phyloP scores from a whole-genome alignment of 2,888 invertebrate genomes.

The Ormyrus pomaceus region DNA sequence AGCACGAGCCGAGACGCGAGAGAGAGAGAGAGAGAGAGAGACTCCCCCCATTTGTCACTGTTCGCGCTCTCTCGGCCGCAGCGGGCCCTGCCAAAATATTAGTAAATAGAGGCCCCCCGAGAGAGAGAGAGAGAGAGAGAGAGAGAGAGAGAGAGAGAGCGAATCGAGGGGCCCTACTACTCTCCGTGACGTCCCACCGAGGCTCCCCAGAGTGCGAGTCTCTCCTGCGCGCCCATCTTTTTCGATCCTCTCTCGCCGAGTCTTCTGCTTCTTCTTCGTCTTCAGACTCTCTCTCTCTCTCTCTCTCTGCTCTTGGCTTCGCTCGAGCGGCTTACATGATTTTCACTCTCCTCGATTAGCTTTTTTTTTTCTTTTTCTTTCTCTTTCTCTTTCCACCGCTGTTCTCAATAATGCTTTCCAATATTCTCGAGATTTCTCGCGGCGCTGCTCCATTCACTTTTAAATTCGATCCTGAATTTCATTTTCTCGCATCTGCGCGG shows the following conservation, averaged over 20 bases:
- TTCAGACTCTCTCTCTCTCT: neutral
- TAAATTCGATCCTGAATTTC: no score
- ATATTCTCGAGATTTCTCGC: no score
- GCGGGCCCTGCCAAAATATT: conserved; percentile 70
- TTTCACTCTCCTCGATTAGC: no score
- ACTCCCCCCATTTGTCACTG: no score
- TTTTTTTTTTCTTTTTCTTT: no score
- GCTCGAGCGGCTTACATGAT: no score
- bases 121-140: conserved; percentile 57
- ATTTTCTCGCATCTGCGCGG: neutral
- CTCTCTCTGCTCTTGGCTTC: neutral
- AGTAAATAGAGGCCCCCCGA: conserved; percentile 70
- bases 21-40: no score
- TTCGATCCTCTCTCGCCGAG: conserved; percentile 46
- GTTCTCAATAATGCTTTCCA: no score
- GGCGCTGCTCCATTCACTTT: no score
- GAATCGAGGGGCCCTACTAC: conserved; percentile 68
- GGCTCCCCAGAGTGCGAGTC: conserved; percentile 66
- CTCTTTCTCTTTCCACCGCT: no score
- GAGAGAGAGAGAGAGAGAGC: conserved; percentile 57
- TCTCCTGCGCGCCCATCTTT: conserved; percentile 62
- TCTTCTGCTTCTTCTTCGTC: conserved; percentile 46
- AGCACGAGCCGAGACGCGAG: no score
- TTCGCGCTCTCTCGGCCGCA: neutral
- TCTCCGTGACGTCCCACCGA: conserved; percentile 66